Evolutionary conservation across 2,888 invertebrate genomes (phyloP), one percentile per base, ranked within the genome.

Genomic region (Lasioglossum oenotherae): DNA sequence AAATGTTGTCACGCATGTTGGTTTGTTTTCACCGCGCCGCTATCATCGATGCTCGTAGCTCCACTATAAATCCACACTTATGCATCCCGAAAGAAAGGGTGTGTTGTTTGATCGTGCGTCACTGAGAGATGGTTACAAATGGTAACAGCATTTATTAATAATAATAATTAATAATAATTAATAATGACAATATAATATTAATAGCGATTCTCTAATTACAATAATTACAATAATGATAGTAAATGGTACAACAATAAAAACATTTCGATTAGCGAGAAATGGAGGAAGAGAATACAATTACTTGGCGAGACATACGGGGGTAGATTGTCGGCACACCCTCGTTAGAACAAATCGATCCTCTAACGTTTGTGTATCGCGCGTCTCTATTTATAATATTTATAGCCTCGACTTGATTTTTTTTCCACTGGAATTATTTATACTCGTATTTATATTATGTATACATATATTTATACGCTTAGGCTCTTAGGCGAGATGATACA

Each of bases 61-160:
- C n/a, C n/a, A n/a, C n/a, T n/a, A n/a, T n/a, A n/a, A n/a, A n/a
- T n/a, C n/a, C n/a, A n/a, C n/a, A n/a, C n/a, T n/a, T 49, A 35
- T 27, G 27, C 27, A 19, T 57, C 57, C 57, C 49, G 74, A 78
- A 74, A 19, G 77, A 60, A 23, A 60, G 75, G 78, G 74, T 27
- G 16, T 31, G 27, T 69, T 23, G 41, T 86, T 44, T 53, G 53
- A 69, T 46, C 35, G 69, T 87, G 27, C 38, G 23, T 60, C 69
- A 78, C 73, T 73, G 79, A 82, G 64, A 79, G 44, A 77, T 35
- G 72, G 12, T 89, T 94, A 95, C 94, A 95, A 95, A 95, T 95
- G 90, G 94, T 95, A 95, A 95, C 95, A 95, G 95, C 94, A 91
- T 95, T 95, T 95, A 95, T 95, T 95, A 88, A 92, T 94, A 93